Conservation (phyloP, 2,797 vertebrate genomes). For the Liasis olivaceus region DNA sequence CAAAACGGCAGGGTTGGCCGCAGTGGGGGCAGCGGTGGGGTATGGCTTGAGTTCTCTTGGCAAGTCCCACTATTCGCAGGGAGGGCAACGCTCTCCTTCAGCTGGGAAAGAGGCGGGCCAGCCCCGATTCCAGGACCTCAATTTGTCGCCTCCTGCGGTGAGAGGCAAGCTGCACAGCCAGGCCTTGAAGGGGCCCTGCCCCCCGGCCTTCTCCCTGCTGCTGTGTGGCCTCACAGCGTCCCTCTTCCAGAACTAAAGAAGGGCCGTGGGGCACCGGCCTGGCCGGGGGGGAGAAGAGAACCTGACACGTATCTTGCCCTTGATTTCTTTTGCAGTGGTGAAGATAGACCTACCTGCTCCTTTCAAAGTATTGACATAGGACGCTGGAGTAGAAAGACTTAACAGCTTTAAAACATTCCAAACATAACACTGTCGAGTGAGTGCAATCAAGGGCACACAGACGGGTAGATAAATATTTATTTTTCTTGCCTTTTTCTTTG, state of each 20-base stretch:
- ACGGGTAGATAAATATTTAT: neutral
- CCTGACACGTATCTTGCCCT: accelerated
- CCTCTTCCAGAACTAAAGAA: neutral
- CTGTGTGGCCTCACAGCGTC: neutral
- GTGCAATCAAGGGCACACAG: neutral
- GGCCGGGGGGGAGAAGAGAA: too few relatives aligned
- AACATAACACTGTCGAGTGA: neutral
- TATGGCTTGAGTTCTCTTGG: conserved; percentile 77
- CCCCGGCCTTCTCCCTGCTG: neutral
- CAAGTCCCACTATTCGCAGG: conserved; percentile 68
- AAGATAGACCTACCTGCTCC: neutral
- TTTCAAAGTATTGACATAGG: neutral
- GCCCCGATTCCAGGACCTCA: conserved; percentile 21
- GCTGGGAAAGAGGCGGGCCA: neutral
- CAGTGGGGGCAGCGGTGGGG: conserved; percentile 66
- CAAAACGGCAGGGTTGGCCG: neutral
- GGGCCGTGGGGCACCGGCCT: accelerated
- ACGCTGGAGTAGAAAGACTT: accelerated
- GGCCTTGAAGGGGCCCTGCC: neutral
- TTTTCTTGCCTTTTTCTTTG: neutral
- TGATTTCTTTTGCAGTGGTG: conserved; percentile 1
- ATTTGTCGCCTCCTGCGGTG: neutral
- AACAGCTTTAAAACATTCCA: neutral
- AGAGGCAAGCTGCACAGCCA: neutral
- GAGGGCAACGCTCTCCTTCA: neutral